A percentile compares a stretch with the other conserved stretches of the same genome.
These are phyloP conservation scores for Osmerus eperlanus DNA, from an alignment of 2,113 vertebrate genomes.

Conservation along the genomic window DNA sequence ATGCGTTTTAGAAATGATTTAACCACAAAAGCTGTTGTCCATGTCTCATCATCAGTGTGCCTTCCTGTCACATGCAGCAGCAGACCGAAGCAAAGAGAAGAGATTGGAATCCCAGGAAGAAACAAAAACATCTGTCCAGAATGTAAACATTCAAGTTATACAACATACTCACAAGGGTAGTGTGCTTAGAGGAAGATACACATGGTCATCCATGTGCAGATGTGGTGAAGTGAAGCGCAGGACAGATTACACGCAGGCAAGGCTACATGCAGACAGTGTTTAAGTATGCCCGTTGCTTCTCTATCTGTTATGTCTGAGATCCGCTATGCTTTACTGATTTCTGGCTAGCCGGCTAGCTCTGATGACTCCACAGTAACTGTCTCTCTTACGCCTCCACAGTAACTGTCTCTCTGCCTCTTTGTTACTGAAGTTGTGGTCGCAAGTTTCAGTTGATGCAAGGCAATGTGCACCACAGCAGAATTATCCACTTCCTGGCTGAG, in stretches of 20 bases:
- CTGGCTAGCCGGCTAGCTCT: slow-evolving; percentile 7
- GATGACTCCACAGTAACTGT: slow-evolving; percentile 17
- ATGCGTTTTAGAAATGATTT: too few relatives aligned
- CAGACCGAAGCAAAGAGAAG: background rate
- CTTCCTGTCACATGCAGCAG: background rate
- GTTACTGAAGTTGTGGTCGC: slow-evolving; percentile 38
- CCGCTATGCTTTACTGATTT: background rate
- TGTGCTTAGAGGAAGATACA: slow-evolving; percentile 21
- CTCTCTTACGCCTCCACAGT: slow-evolving; percentile 12
- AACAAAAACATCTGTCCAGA: background rate
- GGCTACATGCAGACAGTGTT: slow-evolving; percentile 47
- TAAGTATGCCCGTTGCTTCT: slow-evolving; percentile 39
- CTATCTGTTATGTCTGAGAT: slow-evolving; percentile 24
- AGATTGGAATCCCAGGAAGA: slow-evolving; percentile 18
- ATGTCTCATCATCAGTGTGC: background rate
- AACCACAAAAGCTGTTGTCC: too few relatives aligned
- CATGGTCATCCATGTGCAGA: slow-evolving; percentile 34
- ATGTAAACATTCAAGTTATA: slow-evolving; percentile 22
- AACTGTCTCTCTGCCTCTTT: background rate
- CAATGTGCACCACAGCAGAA: slow-evolving; percentile 49
- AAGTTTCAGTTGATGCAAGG: slow-evolving; percentile 43
- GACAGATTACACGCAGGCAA: slow-evolving; percentile 37
- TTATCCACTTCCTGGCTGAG: slow-evolving; percentile 61
- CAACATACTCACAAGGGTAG: slow-evolving; percentile 11
- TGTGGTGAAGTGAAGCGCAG: slow-evolving; percentile 33